Percentiles rank a stretch among this genome's conserved stretches.
Conservation (phyloP, 2,888 invertebrate species). For the Octodonta nipae region DNA sequence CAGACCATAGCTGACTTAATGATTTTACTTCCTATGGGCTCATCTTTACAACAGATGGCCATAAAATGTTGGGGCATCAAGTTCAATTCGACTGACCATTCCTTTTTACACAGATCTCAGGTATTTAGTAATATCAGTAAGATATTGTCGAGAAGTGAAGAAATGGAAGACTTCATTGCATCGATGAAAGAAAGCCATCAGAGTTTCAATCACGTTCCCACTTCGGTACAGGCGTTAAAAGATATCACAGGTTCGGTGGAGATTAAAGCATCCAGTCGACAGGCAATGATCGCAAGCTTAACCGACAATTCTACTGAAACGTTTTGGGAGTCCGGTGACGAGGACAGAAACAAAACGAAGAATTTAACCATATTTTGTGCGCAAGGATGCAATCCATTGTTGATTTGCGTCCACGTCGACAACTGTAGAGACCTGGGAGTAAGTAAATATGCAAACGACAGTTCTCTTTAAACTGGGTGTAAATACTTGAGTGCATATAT, state of each 20-base stretch:
- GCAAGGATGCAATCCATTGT: conserved; percentile 51
- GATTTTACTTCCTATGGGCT: conserved; percentile 73
- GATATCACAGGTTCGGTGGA: conserved; percentile 67
- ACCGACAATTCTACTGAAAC: conserved; percentile 93
- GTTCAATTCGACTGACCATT: conserved; percentile 78
- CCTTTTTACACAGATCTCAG: conserved; percentile 64
- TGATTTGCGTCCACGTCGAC: conserved; percentile 82
- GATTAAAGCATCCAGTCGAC: conserved; percentile 81
- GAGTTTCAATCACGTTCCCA: conserved; percentile 35
- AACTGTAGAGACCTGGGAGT: conserved; percentile 85
- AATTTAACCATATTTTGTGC: conserved; percentile 57
- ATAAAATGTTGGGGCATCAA: conserved; percentile 86
- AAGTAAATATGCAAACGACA: conserved; percentile 23
- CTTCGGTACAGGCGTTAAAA: conserved; percentile 50
- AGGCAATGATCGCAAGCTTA: conserved; percentile 84
- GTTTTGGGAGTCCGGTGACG: conserved; percentile 98
- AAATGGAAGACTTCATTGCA: conserved; percentile 48
- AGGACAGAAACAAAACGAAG: conserved; percentile 86
- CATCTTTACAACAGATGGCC: conserved; percentile 79
- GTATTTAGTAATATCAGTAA: conserved; percentile 94
- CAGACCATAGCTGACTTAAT: conserved; percentile 88
- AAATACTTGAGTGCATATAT: no score
- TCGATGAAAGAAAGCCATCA: conserved; percentile 16
- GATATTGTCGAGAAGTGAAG: conserved; percentile 84
- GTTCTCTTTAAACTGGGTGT: no score